These are phyloP conservation scores for Hydrotaea cyrtoneurina DNA, from an alignment of 2,888 invertebrate genomes.

Conservation along the genomic window DNA sequence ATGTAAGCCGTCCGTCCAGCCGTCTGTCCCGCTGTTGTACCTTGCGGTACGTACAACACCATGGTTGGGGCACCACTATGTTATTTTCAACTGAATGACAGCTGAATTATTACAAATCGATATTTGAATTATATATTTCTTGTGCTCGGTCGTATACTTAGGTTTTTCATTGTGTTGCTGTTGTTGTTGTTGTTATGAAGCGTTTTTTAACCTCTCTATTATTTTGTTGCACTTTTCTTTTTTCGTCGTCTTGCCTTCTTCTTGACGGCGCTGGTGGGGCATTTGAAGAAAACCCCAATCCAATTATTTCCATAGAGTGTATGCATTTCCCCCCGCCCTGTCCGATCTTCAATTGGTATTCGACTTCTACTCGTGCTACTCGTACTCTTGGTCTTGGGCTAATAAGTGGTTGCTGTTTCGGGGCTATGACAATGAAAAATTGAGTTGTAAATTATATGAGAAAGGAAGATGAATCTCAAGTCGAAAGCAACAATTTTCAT, in stretches of 20 bases:
- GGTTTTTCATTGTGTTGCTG: slow-evolving; percentile 34
- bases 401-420: slow-evolving; percentile 61
- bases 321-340: background rate
- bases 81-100: slow-evolving; percentile 73
- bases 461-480: background rate
- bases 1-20: background rate
- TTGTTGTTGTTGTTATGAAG: slow-evolving; percentile 55
- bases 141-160: slow-evolving; percentile 25
- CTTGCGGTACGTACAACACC: slow-evolving; percentile 7
- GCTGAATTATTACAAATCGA: slow-evolving; percentile 79
- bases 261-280: background rate
- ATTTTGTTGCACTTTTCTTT: slow-evolving; percentile 25
- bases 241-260: background rate
- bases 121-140: slow-evolving; percentile 67
- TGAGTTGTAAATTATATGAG: slow-evolving; percentile 66
- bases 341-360: background rate
- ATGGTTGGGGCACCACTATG: slow-evolving; percentile 21
- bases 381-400: slow-evolving; percentile 29
- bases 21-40: background rate
- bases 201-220: slow-evolving; percentile 44
- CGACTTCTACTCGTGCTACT: background rate
- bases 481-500: background rate
- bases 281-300: slow-evolving; percentile 16
- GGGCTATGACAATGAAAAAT: slow-evolving; percentile 68
- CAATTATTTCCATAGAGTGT: slow-evolving; percentile 55